phyloP scores from a whole-genome alignment of 2,888 invertebrate species.

The Sesia apiformis region DNA sequence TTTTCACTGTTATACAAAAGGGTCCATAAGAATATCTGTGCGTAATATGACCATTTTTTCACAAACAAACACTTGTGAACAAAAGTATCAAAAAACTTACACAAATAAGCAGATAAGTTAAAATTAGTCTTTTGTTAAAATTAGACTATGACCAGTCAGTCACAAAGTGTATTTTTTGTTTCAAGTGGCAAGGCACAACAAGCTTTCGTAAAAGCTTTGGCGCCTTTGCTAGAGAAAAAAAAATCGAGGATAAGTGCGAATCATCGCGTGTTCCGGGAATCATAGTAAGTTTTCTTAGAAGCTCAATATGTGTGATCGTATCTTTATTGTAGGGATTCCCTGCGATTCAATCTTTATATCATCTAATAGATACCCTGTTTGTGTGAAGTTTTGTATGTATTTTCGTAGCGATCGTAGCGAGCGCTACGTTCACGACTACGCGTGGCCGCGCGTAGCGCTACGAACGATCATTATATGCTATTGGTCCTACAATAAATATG shows the following conservation, averaged over 20 bases:
- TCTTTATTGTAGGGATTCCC: conserved; percentile 18
- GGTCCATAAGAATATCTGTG: no score
- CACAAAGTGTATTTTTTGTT: neutral
- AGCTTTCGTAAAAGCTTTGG: conserved; percentile 56
- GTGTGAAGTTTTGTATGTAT: no score
- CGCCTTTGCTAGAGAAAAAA: conserved; percentile 47
- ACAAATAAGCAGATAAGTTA: neutral
- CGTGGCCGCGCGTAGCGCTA: no score
- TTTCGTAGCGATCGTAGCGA: no score
- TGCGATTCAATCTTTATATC: conserved; percentile 1
- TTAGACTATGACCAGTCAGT: conserved; percentile 46
- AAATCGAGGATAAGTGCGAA: conserved; percentile 56
- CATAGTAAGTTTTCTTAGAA: conserved; percentile 44
- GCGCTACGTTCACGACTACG: no score
- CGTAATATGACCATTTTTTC: no score
- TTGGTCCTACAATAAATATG: no score
- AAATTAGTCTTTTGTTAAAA: conserved; percentile 33
- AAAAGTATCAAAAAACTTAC: neutral
- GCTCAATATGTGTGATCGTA: conserved; percentile 15
- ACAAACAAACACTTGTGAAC: no score
- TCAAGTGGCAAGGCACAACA: conserved; percentile 19
- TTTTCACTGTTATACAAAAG: no score
- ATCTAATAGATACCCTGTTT: no score
- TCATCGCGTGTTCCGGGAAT: conserved; percentile 46
- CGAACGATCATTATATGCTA: no score